Base-by-base conservation (phyloP, 2,797 vertebrate genomes). In the Dallia pectoralis region DNA sequence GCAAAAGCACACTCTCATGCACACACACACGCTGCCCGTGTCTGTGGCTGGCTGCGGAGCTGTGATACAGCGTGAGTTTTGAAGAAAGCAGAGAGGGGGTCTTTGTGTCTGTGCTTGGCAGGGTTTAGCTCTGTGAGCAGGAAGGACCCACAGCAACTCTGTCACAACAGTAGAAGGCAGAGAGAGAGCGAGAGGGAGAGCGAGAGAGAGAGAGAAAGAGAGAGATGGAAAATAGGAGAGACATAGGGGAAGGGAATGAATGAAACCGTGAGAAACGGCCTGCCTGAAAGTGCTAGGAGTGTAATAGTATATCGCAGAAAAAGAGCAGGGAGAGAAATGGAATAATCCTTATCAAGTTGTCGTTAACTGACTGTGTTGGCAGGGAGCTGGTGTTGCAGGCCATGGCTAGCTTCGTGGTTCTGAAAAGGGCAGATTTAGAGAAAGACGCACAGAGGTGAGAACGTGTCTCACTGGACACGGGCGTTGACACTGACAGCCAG, bases 121-220 rank as follows among this genome's bases (percentile, higher is more conserved):
- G 16, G 11, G 40, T 62, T 53, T 62, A 61, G 36, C 71, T 33
- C 30, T 33, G 25, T 11, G 32, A 32, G 68, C 79, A 76, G 78
- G 73, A 81, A 83, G 67, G 44, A 70, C 75, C 74, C 47, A 30
- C 27, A 62, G 78, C 82, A 74, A 64, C 40, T 48, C 65, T 74
- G 64, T 71, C 40, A 64, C 53, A 51, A 72, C 32, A 29, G 62
- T 72, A 56, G 32, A 61, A 67, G 69, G 30, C 29, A 67, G 67
- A 51, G 62, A 66, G 63, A 12, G 36, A 27, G 27, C 0, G 12
- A 12, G 8, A 15, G 16, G 25, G 32, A 48, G 64, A 79, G 71
- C 62, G 63, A 61, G 61, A 69, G 30, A 64, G 53, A 69, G 3
- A 61, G 47, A 32, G 32, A 44, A 25, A 15, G 53, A 69, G 3